Base-by-base conservation (phyloP, 2,888 invertebrate species). In the Aspidapion aeneum region DNA sequence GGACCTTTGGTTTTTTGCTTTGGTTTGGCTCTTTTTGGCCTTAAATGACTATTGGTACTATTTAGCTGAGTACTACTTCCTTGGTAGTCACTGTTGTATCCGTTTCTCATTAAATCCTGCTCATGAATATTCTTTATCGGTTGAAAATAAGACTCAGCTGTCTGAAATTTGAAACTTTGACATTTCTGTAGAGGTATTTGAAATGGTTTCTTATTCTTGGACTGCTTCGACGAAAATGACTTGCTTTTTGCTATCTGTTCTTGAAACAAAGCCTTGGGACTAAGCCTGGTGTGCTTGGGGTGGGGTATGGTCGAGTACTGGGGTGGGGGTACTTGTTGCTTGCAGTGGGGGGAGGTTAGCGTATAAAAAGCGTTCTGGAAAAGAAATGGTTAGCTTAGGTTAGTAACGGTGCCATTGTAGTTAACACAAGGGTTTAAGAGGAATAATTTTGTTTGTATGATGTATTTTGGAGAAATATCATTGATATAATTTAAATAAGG, bases 181-280 rank as follows among this genome's bases (percentile, higher is more conserved):
- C 86, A 85, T 75, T 87, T 87, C 75, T 87, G 87, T 51, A 87
- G 75, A 1, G 86, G 86, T 70, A 86, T 85, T 82, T 86, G 86
- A 70, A 86, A 86, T 69, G 85, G 85, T 68, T 85, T 84, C 79
- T 86, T 86, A 69, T 85, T 85, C 72, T 84, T 77, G 65, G 78
- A 78, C 57, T 74, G 73, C 63, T 78, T 77, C 60, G 77, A 76
- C 20, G 79, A 77, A 66, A 80, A 79, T 55, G 80, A 79, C 73
- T 80, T 80, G 71, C 79, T 80, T 68, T 80, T 80, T 56, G 74
- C 69, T 35, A 74, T 62, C 65, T 78, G 79, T 55, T 80, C 80
- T 73, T 78, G 78, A 69, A 81, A 80, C 18, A 81, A 70, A 60
- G 79, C 74, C 60, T 77, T 72, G 20, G 78, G 80, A 64, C 79